A percentile compares a stretch with the other conserved stretches of the same genome.
These are phyloP conservation scores for Nomada fucata DNA, from an alignment of 2,888 invertebrate species.

Conservation along the genomic window DNA sequence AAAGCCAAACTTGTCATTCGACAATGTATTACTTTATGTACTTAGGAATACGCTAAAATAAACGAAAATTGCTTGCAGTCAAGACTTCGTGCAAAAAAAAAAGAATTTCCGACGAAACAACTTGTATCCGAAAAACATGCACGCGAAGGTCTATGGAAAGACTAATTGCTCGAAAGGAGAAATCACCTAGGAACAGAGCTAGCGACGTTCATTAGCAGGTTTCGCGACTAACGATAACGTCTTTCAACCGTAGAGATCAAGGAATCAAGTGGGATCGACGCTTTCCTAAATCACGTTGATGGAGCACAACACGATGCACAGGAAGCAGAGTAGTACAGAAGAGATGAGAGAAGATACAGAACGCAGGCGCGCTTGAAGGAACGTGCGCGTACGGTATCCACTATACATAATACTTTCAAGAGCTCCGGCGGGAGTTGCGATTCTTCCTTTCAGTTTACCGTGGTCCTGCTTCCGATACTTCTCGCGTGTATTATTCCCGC, in stretches of 20 bases:
- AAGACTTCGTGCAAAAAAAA: neutral
- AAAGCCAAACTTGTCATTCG: neutral
- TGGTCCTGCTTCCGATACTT: constrained; percentile 62
- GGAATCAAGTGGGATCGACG: constrained; percentile 41
- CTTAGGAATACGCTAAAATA: neutral
- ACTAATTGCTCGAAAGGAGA: constrained; percentile 1
- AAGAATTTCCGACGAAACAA: too few relatives aligned
- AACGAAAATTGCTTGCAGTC: neutral
- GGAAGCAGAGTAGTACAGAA: neutral
- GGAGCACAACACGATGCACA: neutral
- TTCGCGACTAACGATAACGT: neutral
- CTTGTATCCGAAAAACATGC: too few relatives aligned
- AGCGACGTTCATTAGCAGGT: neutral
- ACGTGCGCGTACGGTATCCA: constrained; percentile 38
- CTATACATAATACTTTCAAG: constrained; percentile 46
- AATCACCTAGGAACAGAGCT: neutral
- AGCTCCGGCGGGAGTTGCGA: constrained; percentile 63
- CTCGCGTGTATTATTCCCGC: constrained; percentile 30
- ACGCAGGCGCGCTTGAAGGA: constrained; percentile 65
- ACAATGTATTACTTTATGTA: neutral
- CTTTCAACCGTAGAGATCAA: constrained; percentile 30
- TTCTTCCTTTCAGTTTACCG: constrained; percentile 67
- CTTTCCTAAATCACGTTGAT: constrained; percentile 13
- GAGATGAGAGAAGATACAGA: constrained; percentile 12
- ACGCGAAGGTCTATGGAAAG: neutral